phyloP scores from a whole-genome alignment of 2,797 vertebrate genomes.

The Notolepis coatsorum region DNA sequence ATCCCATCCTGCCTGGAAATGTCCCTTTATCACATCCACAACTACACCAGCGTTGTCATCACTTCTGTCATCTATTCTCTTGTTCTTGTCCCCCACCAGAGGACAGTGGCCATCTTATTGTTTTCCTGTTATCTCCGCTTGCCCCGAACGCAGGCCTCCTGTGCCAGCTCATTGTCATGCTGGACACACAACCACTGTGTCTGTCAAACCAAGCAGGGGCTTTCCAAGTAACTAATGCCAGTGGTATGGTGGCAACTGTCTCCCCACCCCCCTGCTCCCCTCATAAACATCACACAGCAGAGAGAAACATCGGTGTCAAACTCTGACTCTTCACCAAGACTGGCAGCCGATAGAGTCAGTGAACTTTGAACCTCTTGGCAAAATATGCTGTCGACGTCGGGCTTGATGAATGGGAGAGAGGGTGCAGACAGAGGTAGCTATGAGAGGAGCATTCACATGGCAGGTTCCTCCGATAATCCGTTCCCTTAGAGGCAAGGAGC shows the following conservation, averaged over 20 bases:
- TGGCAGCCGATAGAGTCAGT: neutral
- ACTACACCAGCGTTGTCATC: slow-evolving; percentile 7
- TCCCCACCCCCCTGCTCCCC: slow-evolving; percentile 3
- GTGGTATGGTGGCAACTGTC: neutral
- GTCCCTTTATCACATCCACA: slow-evolving; percentile 17
- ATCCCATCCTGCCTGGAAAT: neutral
- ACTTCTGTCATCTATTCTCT: neutral
- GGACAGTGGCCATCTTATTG: slow-evolving; percentile 6
- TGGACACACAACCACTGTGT: slow-evolving; percentile 28
- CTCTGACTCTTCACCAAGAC: slow-evolving; percentile 1
- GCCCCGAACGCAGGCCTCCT: neutral
- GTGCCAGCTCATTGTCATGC: slow-evolving; percentile 35
- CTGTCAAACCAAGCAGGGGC: slow-evolving; percentile 22
- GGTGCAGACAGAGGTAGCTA: neutral
- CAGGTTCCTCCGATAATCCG: neutral
- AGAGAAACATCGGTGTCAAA: slow-evolving; percentile 18
- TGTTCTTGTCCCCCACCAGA: neutral
- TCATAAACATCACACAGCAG: slow-evolving; percentile 18
- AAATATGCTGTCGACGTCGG: slow-evolving; percentile 11
- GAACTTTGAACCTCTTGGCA: slow-evolving; percentile 32
- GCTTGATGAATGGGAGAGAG: slow-evolving; percentile 13
- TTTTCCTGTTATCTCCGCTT: slow-evolving; percentile 14
- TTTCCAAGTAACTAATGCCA: slow-evolving; percentile 37
- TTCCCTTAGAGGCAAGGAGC: no score
- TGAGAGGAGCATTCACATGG: neutral